Conservation (phyloP, 2,888 invertebrate genomes). For the Ecliptopera silaceata region DNA sequence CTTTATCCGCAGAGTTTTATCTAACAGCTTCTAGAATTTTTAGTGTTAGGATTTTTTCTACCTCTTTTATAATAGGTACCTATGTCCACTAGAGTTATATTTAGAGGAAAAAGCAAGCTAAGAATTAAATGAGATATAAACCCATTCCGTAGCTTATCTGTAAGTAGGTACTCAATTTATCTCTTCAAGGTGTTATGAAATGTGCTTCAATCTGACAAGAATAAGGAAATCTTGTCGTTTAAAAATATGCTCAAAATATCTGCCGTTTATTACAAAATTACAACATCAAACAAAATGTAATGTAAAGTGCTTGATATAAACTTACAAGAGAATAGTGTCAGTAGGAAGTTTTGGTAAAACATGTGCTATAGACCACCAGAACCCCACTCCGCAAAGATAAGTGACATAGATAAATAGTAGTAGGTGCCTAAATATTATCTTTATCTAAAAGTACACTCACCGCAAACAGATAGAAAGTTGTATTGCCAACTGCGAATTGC, state of each 20-base stretch:
- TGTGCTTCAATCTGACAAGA: slow-evolving; percentile 22
- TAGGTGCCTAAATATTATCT: background rate
- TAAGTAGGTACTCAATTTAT: slow-evolving; percentile 27
- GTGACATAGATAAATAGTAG: background rate
- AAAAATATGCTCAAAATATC: slow-evolving; percentile 13
- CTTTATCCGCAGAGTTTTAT: background rate
- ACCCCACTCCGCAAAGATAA: background rate
- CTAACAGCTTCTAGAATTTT: background rate
- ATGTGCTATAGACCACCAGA: too few species aligned
- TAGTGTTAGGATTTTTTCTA: background rate
- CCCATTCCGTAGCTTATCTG: slow-evolving; percentile 25
- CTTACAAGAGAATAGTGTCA: too few species aligned
- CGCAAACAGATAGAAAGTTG: background rate
- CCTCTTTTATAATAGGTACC: background rate
- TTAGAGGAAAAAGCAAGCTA: background rate
- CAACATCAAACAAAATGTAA: too few species aligned
- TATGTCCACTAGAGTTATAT: background rate
- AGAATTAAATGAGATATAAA: slow-evolving; percentile 19
- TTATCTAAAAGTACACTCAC: background rate
- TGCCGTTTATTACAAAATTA: background rate
- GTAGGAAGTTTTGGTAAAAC: too few species aligned
- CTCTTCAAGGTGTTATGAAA: slow-evolving; percentile 23
- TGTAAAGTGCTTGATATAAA: too few species aligned
- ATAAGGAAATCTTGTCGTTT: slow-evolving; percentile 17
- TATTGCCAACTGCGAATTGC: slow-evolving; percentile 4